These are phyloP conservation scores for Myotis davidii DNA, from an alignment of 2,113 vertebrate species.

Conservation along the genomic window DNA sequence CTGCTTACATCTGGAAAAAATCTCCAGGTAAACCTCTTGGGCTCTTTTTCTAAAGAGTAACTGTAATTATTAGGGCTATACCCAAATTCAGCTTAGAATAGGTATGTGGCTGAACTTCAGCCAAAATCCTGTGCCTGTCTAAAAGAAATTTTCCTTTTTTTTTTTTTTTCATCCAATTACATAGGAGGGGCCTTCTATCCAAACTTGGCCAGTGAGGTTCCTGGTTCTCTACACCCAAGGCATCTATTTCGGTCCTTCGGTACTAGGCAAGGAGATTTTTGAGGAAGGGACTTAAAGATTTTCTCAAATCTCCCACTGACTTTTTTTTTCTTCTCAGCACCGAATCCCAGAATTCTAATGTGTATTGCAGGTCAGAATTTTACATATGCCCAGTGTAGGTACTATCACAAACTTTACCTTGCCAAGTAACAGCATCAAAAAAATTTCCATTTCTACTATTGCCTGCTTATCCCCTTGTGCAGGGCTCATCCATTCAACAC, in stretches of 20 bases:
- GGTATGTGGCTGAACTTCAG: constrained; percentile 78
- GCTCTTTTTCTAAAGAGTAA: constrained; percentile 77
- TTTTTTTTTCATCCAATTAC: constrained; percentile 54
- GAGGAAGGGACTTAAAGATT: background rate
- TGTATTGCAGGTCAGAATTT: background rate
- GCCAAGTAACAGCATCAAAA: background rate
- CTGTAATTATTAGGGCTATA: constrained; percentile 79
- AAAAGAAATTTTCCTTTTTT: constrained; percentile 57
- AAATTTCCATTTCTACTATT: background rate
- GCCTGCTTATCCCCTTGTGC: background rate
- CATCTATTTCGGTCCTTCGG: background rate
- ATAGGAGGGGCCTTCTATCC: constrained; percentile 36
- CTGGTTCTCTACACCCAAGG: constrained; percentile 9
- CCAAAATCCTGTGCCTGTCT: constrained; percentile 73
- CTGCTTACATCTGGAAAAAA: constrained; percentile 85
- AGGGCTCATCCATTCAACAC: background rate
- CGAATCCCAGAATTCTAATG: constrained; percentile 26
- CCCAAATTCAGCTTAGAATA: constrained; percentile 78
- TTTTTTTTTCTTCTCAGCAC: background rate
- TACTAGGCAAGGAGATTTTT: constrained; percentile 15
- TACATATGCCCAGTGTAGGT: background rate
- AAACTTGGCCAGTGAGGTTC: constrained; percentile 17
- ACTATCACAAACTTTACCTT: background rate
- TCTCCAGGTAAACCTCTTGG: constrained; percentile 85
- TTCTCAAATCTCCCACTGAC: background rate